A percentile compares a stretch with the other conserved stretches of the same genome.
Conservation (phyloP, 1,140 invertebrate species). For the Rhyacophila brunnea region DNA sequence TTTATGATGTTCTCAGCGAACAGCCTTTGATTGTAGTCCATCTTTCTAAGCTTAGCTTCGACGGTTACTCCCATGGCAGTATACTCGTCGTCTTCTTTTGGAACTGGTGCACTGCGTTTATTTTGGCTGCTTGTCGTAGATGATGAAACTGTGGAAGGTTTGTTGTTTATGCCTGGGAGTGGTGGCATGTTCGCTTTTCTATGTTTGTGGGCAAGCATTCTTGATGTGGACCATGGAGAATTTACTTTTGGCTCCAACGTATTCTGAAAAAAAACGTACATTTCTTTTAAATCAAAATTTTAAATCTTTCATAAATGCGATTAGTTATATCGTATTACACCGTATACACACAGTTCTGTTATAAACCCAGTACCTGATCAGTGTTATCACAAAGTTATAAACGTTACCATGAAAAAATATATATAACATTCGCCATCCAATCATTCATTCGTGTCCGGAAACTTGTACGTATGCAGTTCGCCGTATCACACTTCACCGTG, state of each 20-base stretch:
- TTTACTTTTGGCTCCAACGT: constrained; percentile 4
- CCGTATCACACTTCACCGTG: no score
- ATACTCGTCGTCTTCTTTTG: constrained; percentile 31
- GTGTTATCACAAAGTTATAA: neutral
- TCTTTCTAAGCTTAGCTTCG: constrained; percentile 33
- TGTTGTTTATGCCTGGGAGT: neutral
- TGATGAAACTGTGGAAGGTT: neutral
- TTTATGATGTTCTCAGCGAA: constrained; percentile 34
- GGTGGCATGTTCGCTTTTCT: constrained; percentile 3
- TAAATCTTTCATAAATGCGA: no score
- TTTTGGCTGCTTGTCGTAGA: neutral
- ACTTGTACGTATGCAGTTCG: no score
- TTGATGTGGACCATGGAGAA: constrained; percentile 26
- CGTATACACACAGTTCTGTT: neutral
- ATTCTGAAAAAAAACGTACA: constrained; percentile 13
- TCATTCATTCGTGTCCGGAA: no score
- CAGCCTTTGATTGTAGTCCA: constrained; percentile 29
- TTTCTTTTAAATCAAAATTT: no score
- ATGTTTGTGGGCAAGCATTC: constrained; percentile 28
- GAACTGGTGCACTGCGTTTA: neutral
- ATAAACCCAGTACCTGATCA: neutral
- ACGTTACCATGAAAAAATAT: no score
- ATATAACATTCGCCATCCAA: no score
- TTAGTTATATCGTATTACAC: neutral
- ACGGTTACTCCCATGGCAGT: constrained; percentile 30